Percentiles rank a stretch among this genome's conserved stretches.
phyloP scores from a whole-genome alignment of 1,140 invertebrate genomes.

The Pseudomyrmex pallidus region DNA sequence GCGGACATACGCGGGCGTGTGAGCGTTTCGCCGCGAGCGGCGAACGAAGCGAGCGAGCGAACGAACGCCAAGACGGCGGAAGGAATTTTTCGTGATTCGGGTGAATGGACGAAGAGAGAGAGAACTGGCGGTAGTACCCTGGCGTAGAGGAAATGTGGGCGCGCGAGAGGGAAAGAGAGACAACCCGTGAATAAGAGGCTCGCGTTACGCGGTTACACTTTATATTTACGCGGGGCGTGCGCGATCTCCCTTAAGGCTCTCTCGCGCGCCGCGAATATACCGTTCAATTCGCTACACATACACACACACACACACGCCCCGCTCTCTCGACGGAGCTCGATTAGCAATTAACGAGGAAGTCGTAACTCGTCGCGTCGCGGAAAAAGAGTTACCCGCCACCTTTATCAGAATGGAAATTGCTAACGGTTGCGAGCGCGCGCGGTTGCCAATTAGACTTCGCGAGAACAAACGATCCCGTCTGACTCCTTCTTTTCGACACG shows the following conservation, averaged over 20 bases:
- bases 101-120: conserved; percentile 80
- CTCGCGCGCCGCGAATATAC: conserved; percentile 50
- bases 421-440: conserved; percentile 77
- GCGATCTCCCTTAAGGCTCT: conserved; percentile 32
- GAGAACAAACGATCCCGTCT: conserved; percentile 83
- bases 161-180: background rate
- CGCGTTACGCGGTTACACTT: conserved; percentile 68
- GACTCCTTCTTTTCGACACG: conserved; percentile 73
- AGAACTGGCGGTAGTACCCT: conserved; percentile 67
- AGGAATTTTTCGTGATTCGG: conserved; percentile 83
- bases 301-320: conserved; percentile 42
- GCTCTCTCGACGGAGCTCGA: conserved; percentile 68
- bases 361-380: conserved; percentile 78
- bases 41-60: conserved; percentile 9
- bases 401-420: conserved; percentile 84
- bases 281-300: conserved; percentile 62
- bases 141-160: conserved; percentile 40
- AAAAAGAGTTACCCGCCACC: conserved; percentile 74
- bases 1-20: conserved; percentile 56
- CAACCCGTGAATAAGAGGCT: conserved; percentile 55
- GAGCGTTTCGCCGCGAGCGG: conserved; percentile 52
- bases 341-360: conserved; percentile 83
- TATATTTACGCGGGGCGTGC: background rate
- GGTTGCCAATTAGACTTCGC: conserved; percentile 81
- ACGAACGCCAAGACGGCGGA: conserved; percentile 55